Evolutionary conservation across 53 echinoderm and acorn worm species (phyloP).

Genomic region (Actinopyga echinites): DNA sequence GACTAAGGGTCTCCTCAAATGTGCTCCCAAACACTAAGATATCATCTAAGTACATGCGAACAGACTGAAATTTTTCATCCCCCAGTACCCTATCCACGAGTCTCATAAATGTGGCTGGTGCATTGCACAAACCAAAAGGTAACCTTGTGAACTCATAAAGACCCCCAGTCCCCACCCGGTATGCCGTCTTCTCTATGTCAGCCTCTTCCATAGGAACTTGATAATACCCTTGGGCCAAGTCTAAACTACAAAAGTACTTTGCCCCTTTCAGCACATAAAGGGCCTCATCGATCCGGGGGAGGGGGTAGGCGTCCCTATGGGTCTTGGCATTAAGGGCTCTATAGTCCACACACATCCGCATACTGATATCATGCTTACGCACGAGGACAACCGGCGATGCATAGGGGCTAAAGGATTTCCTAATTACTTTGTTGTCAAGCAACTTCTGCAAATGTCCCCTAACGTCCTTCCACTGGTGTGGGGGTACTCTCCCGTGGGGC

Average conservation of each 20-base stretch:
- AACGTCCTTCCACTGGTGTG: conserved; percentile 57
- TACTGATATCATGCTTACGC: conserved; percentile 50
- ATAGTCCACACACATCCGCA: conserved; percentile 61
- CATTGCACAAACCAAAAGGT: conserved; percentile 32
- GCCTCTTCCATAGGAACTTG: conserved; percentile 53
- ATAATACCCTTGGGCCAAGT: conserved; percentile 59
- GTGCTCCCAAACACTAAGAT: conserved; percentile 16
- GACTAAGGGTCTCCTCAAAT: neutral
- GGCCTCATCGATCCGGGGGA: conserved; percentile 53
- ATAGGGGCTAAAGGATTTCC: conserved; percentile 47
- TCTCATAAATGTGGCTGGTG: conserved; percentile 47
- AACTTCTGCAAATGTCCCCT: conserved; percentile 47
- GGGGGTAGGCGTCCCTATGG: conserved; percentile 61
- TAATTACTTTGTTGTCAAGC: neutral
- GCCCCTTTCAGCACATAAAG: conserved; percentile 57
- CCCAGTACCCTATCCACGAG: conserved; percentile 27
- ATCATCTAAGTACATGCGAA: conserved; percentile 17
- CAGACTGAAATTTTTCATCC: conserved; percentile 33
- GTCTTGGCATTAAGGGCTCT: conserved; percentile 56
- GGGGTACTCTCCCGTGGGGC: conserved; percentile 49
- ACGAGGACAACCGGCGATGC: conserved; percentile 56
- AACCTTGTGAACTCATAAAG: conserved; percentile 36
- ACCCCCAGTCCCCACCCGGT: conserved; percentile 60
- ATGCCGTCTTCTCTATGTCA: conserved; percentile 61
- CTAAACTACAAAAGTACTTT: conserved; percentile 52